Evolutionary conservation across 2,113 vertebrate species (phyloP).

Genomic region (Pteruthius melanotis): DNA sequence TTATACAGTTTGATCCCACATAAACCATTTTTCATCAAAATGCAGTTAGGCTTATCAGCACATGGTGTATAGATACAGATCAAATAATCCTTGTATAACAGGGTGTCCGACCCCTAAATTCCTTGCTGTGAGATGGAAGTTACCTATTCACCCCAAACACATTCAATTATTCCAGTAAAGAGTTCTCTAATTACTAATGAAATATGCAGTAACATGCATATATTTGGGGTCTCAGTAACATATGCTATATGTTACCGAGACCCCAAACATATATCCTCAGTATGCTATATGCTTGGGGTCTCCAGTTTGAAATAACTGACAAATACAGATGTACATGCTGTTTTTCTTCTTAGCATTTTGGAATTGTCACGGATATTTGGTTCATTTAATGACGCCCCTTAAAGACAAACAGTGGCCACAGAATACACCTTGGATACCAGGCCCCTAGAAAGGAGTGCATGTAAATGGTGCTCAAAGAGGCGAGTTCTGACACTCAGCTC

Average conservation of each 20-base stretch:
- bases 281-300: neutral
- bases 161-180: neutral
- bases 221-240: no score
- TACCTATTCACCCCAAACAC: neutral
- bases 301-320: neutral
- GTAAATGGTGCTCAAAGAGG: neutral
- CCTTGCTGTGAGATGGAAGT: neutral
- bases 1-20: neutral
- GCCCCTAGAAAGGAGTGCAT: neutral
- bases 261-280: no score
- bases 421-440: neutral
- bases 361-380: neutral
- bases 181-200: neutral
- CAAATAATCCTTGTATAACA: neutral
- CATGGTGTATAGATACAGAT: neutral
- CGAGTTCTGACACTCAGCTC: neutral
- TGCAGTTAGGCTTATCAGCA: neutral
- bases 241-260: no score
- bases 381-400: neutral
- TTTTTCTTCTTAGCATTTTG: neutral
- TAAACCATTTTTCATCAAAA: neutral
- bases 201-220: no score
- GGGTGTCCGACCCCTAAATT: neutral
- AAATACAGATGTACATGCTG: neutral
- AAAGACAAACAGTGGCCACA: neutral